Percentiles rank a stretch among this genome's conserved stretches.
These are phyloP conservation scores for Drosophila repleta DNA, from an alignment of 1,140 invertebrate genomes.

Conservation along the genomic window DNA sequence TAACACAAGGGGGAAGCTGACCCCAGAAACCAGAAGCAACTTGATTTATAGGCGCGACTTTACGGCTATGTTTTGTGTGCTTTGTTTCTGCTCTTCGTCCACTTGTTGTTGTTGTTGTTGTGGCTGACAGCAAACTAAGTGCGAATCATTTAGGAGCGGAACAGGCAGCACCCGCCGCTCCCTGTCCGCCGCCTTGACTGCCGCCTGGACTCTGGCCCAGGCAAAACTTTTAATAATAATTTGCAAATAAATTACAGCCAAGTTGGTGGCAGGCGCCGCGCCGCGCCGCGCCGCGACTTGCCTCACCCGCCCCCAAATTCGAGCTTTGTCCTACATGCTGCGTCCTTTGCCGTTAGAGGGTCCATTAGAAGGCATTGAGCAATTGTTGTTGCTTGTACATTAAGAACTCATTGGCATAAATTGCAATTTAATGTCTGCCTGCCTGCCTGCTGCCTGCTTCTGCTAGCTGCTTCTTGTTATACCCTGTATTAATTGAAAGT, in stretches of 20 bases:
- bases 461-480: conserved; percentile 22
- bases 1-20: conserved; percentile 30
- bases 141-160: conserved; percentile 75
- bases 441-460: conserved; percentile 27
- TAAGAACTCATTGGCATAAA: conserved; percentile 83
- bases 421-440: conserved; percentile 80
- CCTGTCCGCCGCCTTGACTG: background rate
- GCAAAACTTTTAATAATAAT: conserved; percentile 83
- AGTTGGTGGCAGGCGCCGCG: conserved; percentile 53
- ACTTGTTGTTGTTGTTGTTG: conserved; percentile 56
- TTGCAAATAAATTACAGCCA: conserved; percentile 81
- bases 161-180: conserved; percentile 26
- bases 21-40: conserved; percentile 44
- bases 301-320: background rate
- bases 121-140: conserved; percentile 80
- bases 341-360: conserved; percentile 50
- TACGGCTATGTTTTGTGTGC: conserved; percentile 38
- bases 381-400: conserved; percentile 63
- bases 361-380: conserved; percentile 50
- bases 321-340: conserved; percentile 3
- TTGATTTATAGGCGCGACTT: conserved; percentile 76
- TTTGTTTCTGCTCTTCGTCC: conserved; percentile 15
- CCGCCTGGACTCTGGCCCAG: conserved; percentile 20
- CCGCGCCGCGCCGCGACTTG: background rate
- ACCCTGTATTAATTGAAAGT: background rate